These are phyloP conservation scores for Pterostichus niger DNA, from an alignment of 2,888 invertebrate genomes.

Conservation along the genomic window DNA sequence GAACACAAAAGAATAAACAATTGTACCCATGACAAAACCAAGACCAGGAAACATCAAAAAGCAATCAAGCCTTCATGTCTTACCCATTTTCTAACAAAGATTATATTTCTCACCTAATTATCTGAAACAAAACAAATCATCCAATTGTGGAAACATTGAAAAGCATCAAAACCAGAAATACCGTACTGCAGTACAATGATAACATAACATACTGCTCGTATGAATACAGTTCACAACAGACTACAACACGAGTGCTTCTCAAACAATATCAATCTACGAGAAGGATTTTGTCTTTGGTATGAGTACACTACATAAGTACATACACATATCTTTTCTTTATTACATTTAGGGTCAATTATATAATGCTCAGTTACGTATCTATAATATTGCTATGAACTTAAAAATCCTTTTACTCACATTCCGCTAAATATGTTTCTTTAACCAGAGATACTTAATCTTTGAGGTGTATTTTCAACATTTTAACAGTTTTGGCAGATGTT, in stretches of 20 bases:
- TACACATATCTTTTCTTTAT: too few relatives aligned
- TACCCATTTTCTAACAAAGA: constrained; percentile 32
- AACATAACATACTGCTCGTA: neutral
- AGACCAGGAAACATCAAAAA: constrained; percentile 57
- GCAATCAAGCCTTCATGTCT: constrained; percentile 33
- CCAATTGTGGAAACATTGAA: constrained; percentile 49
- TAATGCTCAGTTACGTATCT: too few relatives aligned
- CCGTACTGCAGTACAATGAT: constrained; percentile 11
- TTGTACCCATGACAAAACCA: constrained; percentile 18
- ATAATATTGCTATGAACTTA: too few relatives aligned
- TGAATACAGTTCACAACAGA: neutral
- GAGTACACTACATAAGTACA: too few relatives aligned
- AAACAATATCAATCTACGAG: neutral
- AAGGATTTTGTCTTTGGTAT: too few relatives aligned
- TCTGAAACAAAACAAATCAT: constrained; percentile 40
- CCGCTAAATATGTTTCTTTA: too few relatives aligned
- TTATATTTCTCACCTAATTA: constrained; percentile 47
- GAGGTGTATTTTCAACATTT: too few relatives aligned
- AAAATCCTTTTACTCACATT: too few relatives aligned
- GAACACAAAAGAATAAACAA: constrained; percentile 30
- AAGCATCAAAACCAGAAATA: constrained; percentile 32
- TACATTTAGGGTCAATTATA: too few relatives aligned
- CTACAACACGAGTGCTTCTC: constrained; percentile 6
- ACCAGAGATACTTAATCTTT: too few relatives aligned
- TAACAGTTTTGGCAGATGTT: too few relatives aligned